Conservation (phyloP, 2,888 invertebrate genomes). For the Chymomyza caudatula region DNA sequence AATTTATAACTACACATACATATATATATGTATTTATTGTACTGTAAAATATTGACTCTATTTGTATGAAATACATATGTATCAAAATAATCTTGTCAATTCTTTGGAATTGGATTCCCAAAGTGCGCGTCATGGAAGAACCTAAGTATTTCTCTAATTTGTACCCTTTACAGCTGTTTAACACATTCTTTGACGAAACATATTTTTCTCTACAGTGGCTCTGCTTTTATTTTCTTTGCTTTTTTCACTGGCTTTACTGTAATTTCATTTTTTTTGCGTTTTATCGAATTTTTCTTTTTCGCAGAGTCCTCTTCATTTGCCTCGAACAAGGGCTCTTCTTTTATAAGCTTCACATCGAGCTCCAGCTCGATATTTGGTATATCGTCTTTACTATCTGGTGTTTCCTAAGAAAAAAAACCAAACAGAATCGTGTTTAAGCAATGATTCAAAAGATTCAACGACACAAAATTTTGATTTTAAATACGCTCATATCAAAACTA, state of each 20-base stretch:
- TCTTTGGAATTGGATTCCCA: background rate
- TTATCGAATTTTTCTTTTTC: conserved; percentile 39
- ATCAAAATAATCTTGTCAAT: conserved; percentile 28
- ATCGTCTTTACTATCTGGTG: conserved; percentile 33
- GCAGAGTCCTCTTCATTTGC: background rate
- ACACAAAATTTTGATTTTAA: too few relatives aligned
- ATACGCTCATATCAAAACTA: too few relatives aligned
- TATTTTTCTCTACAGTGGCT: conserved; percentile 42
- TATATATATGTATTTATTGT: conserved; percentile 56
- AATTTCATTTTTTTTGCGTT: conserved; percentile 41
- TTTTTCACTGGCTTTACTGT: conserved; percentile 29
- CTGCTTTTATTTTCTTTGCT: conserved; percentile 56
- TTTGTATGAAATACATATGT: conserved; percentile 71
- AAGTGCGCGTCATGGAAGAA: too few relatives aligned
- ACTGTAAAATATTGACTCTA: conserved; percentile 72
- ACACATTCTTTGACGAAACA: background rate
- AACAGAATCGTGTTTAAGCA: background rate
- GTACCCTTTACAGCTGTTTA: background rate
- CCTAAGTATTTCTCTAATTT: conserved; percentile 1
- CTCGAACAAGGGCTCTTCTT: conserved; percentile 43
- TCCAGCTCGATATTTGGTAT: conserved; percentile 49
- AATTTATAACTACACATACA: conserved; percentile 40
- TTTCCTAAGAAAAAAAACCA: conserved; percentile 20
- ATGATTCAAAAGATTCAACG: too few relatives aligned
- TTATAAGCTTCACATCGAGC: conserved; percentile 57